Evolutionary conservation across 2,797 vertebrate species (phyloP).

Genomic region (Pantherophis vulpinus): DNA sequence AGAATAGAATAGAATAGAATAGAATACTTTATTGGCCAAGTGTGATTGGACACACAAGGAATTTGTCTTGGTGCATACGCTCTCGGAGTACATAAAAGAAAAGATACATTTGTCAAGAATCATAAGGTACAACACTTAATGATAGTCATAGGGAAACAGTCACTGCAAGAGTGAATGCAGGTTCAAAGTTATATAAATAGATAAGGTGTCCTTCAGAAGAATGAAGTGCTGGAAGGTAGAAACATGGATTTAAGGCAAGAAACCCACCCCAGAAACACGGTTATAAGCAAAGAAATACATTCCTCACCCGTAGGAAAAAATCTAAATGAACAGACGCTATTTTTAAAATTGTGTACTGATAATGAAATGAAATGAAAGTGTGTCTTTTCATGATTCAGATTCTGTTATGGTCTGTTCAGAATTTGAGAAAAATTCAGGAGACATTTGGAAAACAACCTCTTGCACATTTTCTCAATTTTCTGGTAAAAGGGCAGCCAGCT

Average conservation of each 20-base stretch:
- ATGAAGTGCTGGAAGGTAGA: neutral
- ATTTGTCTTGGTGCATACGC: too few relatives aligned
- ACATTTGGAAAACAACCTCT: neutral
- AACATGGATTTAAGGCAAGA: neutral
- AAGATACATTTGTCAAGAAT: too few relatives aligned
- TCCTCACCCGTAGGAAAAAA: neutral
- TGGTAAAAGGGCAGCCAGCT: neutral
- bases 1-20: too few relatives aligned
- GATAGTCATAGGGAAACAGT: too few relatives aligned
- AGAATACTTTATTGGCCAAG: too few relatives aligned
- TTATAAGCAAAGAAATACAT: slow-evolving; percentile 1
- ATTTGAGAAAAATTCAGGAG: neutral
- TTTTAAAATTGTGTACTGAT: neutral
- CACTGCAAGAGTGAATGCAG: neutral
- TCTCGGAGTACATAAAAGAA: too few relatives aligned
- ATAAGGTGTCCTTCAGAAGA: neutral
- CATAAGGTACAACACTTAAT: too few relatives aligned
- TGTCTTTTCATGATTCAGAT: neutral
- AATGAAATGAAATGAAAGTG: neutral
- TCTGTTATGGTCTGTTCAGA: neutral
- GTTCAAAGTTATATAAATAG: neutral
- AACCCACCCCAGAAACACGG: neutral
- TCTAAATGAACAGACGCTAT: neutral
- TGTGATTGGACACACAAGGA: too few relatives aligned
- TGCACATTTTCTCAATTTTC: neutral